Evolutionary conservation across 2,888 invertebrate genomes (phyloP).

Genomic region (Rhabditoides inermis): DNA sequence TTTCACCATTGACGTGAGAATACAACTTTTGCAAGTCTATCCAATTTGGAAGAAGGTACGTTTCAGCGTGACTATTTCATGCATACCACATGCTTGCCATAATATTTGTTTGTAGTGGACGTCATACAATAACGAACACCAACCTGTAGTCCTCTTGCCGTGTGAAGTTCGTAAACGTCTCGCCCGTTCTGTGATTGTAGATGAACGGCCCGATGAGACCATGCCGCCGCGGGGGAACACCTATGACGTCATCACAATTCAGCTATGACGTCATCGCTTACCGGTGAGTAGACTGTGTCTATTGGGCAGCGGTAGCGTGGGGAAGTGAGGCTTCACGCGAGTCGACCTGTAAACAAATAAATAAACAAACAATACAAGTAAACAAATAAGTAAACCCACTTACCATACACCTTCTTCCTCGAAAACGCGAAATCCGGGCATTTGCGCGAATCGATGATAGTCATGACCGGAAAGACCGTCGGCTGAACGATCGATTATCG

Average conservation of each 20-base stretch:
- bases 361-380: too few relatives aligned
- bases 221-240: conserved; percentile 22
- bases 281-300: conserved; percentile 30
- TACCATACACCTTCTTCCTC: conserved; percentile 30
- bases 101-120: too few relatives aligned
- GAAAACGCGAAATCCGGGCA: conserved; percentile 23
- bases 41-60: too few relatives aligned
- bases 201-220: conserved; percentile 27
- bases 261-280: conserved; percentile 1
- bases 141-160: too few relatives aligned
- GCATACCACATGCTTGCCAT: too few relatives aligned
- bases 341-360: conserved; percentile 8
- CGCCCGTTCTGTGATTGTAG: conserved; percentile 20
- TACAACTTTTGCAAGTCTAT: too few relatives aligned
- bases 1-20: too few relatives aligned
- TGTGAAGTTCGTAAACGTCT: conserved; percentile 28
- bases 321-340: conserved; percentile 28
- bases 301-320: conserved; percentile 28
- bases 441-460: conserved; percentile 26
- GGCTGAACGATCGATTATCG: too few relatives aligned
- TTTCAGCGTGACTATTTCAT: too few relatives aligned
- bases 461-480: conserved; percentile 29
- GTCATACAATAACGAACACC: too few relatives aligned
- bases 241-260: too few relatives aligned
- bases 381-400: not conserved